Base-by-base conservation (phyloP, 2,888 invertebrate genomes). In the Yponomeuta malinellus region DNA sequence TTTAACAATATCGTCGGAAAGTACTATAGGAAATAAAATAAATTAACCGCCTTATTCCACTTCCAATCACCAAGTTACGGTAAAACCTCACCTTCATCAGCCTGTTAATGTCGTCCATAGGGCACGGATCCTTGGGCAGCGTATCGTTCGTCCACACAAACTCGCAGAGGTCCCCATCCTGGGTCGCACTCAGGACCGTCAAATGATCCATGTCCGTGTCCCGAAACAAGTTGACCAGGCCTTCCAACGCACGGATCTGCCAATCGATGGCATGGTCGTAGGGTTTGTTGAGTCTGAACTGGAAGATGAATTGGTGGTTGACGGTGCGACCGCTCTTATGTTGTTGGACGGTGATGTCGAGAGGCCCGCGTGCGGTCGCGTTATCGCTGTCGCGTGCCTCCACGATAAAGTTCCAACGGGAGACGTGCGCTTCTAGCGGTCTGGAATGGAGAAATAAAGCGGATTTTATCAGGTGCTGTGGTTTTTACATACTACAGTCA, bases 81-180 rank as follows among this genome's bases (percentile, higher is more conserved):
- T 37, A 37, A n/a, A n/a, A 43, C 81, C 87, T 83, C 80, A 95
- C 96, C 89, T 93, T 93, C 85, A 94, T 94, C 63, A 97, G 85
- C 75, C 93, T 88, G 70, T 94, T 94, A 48, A 98, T 95, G 78
- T 96, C 95, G 70, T 94, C 93, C 76, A 94, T 95, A 0, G 97
- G 97, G 77, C 98, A 98, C 67, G 94, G 84, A 77, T 94, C 95
- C 69, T 95, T 95, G 0, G 96, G 95, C 76, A 98, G 83, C 9
- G 96, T 96, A 76, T 97, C 97, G 81, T 98, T 98, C 29, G 97
- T 96, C 97, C 97, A 97, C 48, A 94, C 95, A 82, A 94, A 96
- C 77, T 94, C 94, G 76, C 93, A 94, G 79, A 93, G 93, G 79
- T 93, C 94, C 52, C 88, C 93, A 69, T 86, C 88, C 72, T 93